Percentiles rank a stretch among this genome's conserved stretches.
Conservation (phyloP, 2,797 vertebrate genomes). For the Microtus obscurus region DNA sequence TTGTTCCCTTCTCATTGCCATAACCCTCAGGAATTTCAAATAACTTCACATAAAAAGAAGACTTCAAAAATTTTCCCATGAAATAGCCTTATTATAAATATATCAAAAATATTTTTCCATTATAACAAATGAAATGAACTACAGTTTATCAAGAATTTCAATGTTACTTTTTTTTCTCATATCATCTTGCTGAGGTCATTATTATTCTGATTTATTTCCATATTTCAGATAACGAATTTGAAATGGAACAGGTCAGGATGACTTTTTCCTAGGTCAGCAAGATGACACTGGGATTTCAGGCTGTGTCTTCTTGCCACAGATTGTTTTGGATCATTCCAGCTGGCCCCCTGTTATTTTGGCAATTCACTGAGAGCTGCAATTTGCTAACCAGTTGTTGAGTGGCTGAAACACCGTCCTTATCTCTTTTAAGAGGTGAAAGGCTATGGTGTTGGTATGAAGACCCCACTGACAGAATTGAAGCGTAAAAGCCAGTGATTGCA, state of each 20-base stretch:
- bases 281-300: not conserved
- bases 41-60: not conserved
- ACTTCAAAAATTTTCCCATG: not conserved
- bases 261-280: not conserved
- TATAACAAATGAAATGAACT: not conserved
- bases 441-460: not conserved
- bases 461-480: not conserved
- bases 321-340: not conserved
- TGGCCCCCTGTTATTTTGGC: not conserved
- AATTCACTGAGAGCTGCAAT: not conserved
- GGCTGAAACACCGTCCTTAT: not conserved
- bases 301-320: not conserved
- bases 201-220: not conserved
- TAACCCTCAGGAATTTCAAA: not conserved
- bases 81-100: not conserved
- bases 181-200: not conserved
- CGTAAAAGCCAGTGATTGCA: not conserved
- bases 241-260: not conserved
- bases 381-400: not conserved
- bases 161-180: not conserved
- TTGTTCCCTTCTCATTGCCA: not conserved
- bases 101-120: not conserved
- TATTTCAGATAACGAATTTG: not conserved
- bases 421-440: slow-evolving; percentile 47
- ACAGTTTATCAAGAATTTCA: not conserved